These are phyloP conservation scores for Drosophila nebulosa DNA, from an alignment of 1,140 invertebrate species.

Conservation along the genomic window DNA sequence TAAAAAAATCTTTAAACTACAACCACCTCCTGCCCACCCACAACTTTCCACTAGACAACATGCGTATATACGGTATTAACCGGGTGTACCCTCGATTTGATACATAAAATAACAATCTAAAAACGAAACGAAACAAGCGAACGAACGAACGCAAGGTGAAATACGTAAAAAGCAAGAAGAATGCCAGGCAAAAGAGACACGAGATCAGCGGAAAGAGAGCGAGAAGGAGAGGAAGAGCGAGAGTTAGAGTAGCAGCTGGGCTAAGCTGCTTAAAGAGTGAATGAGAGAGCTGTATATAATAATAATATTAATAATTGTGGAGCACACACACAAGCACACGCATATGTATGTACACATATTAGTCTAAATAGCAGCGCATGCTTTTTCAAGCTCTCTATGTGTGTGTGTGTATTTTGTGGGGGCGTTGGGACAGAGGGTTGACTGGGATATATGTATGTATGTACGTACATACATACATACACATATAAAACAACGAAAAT, in stretches of 20 bases:
- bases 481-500: conserved; percentile 26
- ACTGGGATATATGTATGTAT: neutral
- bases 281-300: conserved; percentile 43
- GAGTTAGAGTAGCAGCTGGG: conserved; percentile 15
- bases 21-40: no score
- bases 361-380: conserved; percentile 47
- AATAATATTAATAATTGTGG: conserved; percentile 71
- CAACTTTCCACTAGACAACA: no score
- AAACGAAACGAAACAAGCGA: conserved; percentile 8
- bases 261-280: conserved; percentile 1
- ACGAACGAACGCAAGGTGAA: conserved; percentile 61
- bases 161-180: conserved; percentile 46
- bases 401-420: conserved; percentile 14
- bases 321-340: conserved; percentile 37
- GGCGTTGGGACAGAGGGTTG: conserved; percentile 14
- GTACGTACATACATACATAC: conserved; percentile 45
- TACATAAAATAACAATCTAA: neutral
- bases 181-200: conserved; percentile 20
- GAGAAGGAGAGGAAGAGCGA: conserved; percentile 3
- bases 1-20: no score
- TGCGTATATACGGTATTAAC: neutral
- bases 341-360: conserved; percentile 7
- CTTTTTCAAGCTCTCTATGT: conserved; percentile 20
- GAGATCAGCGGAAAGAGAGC: no score
- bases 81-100: neutral